A percentile compares a stretch with the other conserved stretches of the same genome.
Conservation (phyloP, 2,113 vertebrate species). For the Dasyprocta punctata region DNA sequence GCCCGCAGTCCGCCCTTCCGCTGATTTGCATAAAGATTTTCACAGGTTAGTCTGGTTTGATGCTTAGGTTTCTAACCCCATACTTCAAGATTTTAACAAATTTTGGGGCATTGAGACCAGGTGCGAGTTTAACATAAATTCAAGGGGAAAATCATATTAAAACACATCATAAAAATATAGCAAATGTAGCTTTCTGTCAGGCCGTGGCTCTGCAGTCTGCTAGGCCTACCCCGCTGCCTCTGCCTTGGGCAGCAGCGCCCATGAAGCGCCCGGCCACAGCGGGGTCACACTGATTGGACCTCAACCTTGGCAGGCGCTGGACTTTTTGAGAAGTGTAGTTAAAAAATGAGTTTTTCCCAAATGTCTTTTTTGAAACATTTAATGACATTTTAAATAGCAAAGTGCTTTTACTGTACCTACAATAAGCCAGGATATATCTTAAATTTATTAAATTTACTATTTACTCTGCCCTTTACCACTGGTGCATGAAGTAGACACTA, state of each 20-base stretch:
- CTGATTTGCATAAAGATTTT: no score
- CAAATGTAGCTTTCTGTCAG: no score
- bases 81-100: not conserved
- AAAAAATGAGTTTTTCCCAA: not conserved
- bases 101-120: rapidly evolving
- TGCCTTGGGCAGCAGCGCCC: not conserved
- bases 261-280: no score
- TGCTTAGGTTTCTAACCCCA: not conserved
- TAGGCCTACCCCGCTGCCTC: rapidly evolving
- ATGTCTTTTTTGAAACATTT: not conserved
- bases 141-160: rapidly evolving
- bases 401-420: not conserved
- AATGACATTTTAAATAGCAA: not conserved
- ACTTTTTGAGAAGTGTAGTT: not conserved
- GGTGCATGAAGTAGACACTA: not conserved
- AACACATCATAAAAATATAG: rapidly evolving
- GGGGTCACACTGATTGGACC: not conserved
- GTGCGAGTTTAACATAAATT: not conserved
- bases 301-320: not conserved
- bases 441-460: not conserved
- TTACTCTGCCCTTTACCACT: rapidly evolving
- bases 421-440: not conserved
- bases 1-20: rapidly evolving
- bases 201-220: rapidly evolving
- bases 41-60: not conserved